Evolutionary conservation across 2,888 invertebrate species (phyloP), one percentile per base, ranked within the genome.

Genomic region (Tyria jacobaeae): DNA sequence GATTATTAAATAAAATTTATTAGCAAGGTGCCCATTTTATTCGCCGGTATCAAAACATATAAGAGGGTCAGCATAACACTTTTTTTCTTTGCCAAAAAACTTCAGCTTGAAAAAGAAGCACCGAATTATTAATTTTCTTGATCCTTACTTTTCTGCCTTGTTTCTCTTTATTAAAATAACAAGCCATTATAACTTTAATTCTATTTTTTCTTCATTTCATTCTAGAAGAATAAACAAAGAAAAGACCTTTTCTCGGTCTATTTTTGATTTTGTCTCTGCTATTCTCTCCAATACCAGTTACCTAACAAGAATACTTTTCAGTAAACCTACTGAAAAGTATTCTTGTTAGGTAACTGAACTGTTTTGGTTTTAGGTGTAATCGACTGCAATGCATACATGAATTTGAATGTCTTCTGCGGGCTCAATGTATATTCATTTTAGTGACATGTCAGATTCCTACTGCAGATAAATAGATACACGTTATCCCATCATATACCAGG

Each of bases 1-100:
- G 68, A 70, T 60, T 64, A 66, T 60, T 62, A 60, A 44, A 44
- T 44, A 12, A 21, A 44, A 39, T n/a, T 27, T 52, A 34, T 54
- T 24, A 54, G 15, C 37, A 54, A 44, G 17, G 21, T 44, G 44
- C 44, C 44, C 21, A 44, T 44, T 21, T 44, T 44, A 44, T 21
- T 44, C 10, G n/a, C n/a, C n/a, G n/a, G n/a, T n/a, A n/a, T n/a
- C n/a, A n/a, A n/a, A n/a, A n/a, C n/a, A n/a, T n/a, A 12, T 10
- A 17, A 10, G 10, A 41, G 35, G 14, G 5, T 35, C 10, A 35
- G 14, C 10, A 12, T 10, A 10, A 35, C 0, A 1, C 12, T 6
- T 35, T 14, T 7, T 12, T 37, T 37, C 15, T 37, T 4, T 15
- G 14, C 3, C 15, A 37, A 37, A 37, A 37, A 37, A 5, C 37